phyloP scores from a whole-genome alignment of 2,113 vertebrate genomes.

The Sorex fumeus region DNA sequence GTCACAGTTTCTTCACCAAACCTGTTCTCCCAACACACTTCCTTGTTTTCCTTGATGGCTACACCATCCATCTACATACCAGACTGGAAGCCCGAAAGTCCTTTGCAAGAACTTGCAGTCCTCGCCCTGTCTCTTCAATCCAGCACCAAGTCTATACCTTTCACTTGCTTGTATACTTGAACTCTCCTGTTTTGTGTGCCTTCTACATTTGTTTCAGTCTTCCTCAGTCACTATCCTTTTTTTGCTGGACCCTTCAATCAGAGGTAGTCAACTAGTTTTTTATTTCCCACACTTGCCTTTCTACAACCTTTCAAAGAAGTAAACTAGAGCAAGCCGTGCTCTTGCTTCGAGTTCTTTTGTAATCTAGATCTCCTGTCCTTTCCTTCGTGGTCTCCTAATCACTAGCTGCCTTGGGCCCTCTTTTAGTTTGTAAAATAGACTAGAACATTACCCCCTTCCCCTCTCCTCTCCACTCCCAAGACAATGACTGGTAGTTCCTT shows the following conservation, averaged over 20 bases:
- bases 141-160: neutral
- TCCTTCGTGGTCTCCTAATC: neutral
- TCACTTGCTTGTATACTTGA: constrained; percentile 10
- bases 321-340: neutral
- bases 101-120: neutral
- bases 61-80: neutral
- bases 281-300: neutral
- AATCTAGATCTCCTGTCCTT: neutral
- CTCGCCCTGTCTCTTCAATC: neutral
- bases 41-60: neutral
- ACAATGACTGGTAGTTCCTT: neutral
- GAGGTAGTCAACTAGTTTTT: neutral
- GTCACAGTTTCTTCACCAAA: constrained; percentile 12
- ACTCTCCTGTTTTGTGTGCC: neutral
- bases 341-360: neutral
- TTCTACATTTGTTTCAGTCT: neutral
- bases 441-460: neutral
- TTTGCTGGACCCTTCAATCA: neutral
- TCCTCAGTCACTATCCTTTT: neutral
- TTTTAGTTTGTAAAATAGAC: neutral
- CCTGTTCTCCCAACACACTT: neutral
- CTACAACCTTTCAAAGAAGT: neutral
- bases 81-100: neutral
- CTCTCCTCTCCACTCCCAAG: neutral
- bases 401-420: neutral